phyloP scores from a whole-genome alignment of 1,140 invertebrate genomes.

The Mya arenaria region DNA sequence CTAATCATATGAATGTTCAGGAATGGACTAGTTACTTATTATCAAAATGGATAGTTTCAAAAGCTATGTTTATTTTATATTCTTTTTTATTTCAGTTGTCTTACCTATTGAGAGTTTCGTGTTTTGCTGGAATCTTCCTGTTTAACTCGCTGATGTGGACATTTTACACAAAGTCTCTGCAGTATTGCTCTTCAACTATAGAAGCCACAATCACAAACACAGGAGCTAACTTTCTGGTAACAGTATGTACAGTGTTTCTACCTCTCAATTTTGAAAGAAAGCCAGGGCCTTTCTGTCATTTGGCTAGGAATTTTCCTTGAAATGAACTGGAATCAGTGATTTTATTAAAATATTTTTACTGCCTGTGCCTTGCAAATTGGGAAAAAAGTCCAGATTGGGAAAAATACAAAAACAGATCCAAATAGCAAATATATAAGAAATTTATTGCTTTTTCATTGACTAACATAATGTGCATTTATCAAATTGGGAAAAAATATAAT shows the following conservation, averaged over 20 bases:
- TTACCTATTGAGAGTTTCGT: slow-evolving; percentile 64
- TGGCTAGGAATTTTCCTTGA: not conserved
- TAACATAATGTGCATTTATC: too few relatives aligned
- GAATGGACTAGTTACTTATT: too few relatives aligned
- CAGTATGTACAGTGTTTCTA: slow-evolving; percentile 79
- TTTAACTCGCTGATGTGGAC: slow-evolving; percentile 81
- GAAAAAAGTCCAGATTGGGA: too few relatives aligned
- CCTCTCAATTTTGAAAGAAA: not conserved
- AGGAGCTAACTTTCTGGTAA: slow-evolving; percentile 81
- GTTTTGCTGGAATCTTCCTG: slow-evolving; percentile 76
- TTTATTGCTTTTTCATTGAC: not conserved
- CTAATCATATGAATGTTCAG: too few relatives aligned
- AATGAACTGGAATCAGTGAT: not conserved
- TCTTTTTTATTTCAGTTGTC: slow-evolving; percentile 26
- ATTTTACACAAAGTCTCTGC: slow-evolving; percentile 80
- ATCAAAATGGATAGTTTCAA: too few relatives aligned
- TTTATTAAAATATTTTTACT: too few relatives aligned
- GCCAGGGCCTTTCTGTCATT: not conserved
- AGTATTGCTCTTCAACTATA: slow-evolving; percentile 77
- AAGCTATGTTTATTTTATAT: too few relatives aligned
- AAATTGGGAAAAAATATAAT: too few relatives aligned
- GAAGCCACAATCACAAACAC: slow-evolving; percentile 81
- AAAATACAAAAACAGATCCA: slow-evolving; percentile 17
- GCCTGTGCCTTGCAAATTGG: too few relatives aligned
- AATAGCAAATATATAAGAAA: not conserved